Conservation (phyloP, 2,888 invertebrate genomes). For the Xylocampa areola region DNA sequence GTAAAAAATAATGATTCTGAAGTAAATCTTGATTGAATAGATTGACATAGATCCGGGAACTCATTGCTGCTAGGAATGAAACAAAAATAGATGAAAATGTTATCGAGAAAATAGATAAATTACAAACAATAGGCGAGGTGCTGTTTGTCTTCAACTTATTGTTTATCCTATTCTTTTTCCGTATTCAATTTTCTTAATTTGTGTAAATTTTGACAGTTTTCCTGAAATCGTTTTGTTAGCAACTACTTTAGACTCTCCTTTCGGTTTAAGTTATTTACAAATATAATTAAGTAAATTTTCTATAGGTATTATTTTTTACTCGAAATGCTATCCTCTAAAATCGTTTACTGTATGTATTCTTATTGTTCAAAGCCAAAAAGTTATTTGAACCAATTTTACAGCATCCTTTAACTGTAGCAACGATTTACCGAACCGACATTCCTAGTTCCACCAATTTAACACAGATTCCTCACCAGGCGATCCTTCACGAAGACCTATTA, state of each 20-base stretch:
- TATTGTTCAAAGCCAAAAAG: not conserved
- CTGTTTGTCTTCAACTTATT: conserved; percentile 21
- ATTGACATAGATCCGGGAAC: no score
- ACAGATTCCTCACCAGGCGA: conserved; percentile 82
- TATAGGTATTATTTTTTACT: not conserved
- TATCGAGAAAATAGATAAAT: conserved; percentile 14
- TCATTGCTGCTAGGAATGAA: no score
- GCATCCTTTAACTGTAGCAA: conserved; percentile 55
- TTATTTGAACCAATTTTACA: conserved; percentile 30
- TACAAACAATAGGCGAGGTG: conserved; percentile 12
- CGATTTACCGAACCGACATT: conserved; percentile 56
- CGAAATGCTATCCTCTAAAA: not conserved
- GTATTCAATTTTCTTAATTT: conserved; percentile 15
- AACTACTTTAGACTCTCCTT: not conserved
- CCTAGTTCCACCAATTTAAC: conserved; percentile 74
- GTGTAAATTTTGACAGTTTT: no score
- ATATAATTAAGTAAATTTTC: no score
- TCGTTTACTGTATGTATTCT: not conserved
- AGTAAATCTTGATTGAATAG: no score
- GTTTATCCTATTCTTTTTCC: conserved; percentile 47
- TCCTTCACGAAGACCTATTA: conserved; percentile 88
- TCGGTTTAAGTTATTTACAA: not conserved
- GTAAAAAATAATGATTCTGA: no score
- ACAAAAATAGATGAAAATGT: not conserved
- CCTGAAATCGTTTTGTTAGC: no score